Evolutionary conservation across 2,797 vertebrate genomes (phyloP).

Genomic region (Loriculus beryllinus): DNA sequence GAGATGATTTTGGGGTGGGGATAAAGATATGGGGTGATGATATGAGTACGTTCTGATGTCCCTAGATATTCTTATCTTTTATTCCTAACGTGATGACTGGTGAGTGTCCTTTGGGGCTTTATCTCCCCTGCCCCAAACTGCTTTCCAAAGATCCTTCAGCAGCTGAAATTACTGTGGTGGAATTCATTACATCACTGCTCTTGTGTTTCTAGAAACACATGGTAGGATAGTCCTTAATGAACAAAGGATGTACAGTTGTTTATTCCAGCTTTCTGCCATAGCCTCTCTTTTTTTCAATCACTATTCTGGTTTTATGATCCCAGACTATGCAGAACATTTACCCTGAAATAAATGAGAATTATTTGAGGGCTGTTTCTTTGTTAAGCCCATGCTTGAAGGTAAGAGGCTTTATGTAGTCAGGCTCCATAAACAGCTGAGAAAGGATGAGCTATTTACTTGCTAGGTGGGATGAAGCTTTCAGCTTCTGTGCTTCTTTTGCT

Average conservation of each 20-base stretch:
- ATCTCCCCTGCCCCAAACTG: fast-evolving
- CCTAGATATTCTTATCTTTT: not conserved
- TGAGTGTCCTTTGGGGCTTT: not conserved
- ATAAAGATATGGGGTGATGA: not conserved
- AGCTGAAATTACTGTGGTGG: not conserved
- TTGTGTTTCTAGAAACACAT: fast-evolving
- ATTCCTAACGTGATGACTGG: not conserved
- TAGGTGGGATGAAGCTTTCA: not conserved
- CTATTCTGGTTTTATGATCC: not conserved
- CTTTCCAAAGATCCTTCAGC: not conserved
- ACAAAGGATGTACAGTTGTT: not conserved
- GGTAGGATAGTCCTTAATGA: not conserved
- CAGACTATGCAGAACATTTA: not conserved
- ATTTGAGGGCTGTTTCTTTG: not conserved
- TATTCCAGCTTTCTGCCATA: not conserved
- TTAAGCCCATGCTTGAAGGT: not conserved
- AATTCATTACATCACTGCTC: not conserved
- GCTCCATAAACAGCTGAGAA: not conserved
- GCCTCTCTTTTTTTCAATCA: not conserved
- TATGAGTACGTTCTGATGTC: not conserved
- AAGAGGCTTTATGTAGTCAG: not conserved
- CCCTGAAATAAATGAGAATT: not conserved
- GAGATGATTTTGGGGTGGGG: not conserved
- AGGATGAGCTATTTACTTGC: not conserved
- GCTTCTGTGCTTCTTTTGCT: not conserved